These are phyloP conservation scores for Lasaia peninsularis DNA, from an alignment of 1,140 invertebrate genomes.

Conservation along the genomic window DNA sequence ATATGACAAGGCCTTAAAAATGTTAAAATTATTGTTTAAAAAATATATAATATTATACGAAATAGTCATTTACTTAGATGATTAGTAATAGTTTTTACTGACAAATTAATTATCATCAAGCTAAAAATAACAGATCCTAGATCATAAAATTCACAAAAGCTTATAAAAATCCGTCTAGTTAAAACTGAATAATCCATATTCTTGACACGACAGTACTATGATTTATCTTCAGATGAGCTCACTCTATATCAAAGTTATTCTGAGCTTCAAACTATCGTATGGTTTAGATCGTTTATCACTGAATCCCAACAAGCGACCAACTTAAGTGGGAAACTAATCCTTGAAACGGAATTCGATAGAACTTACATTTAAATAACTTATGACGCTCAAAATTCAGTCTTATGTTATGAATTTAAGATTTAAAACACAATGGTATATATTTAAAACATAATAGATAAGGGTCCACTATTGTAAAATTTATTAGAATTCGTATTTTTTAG, in stretches of 20 bases:
- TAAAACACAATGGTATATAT: not conserved
- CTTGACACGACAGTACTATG: not conserved
- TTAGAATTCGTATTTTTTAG: too few species aligned
- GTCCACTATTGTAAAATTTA: not conserved
- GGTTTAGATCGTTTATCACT: slow-evolving; percentile 24
- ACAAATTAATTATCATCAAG: too few species aligned
- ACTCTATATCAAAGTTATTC: not conserved
- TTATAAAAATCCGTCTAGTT: too few species aligned
- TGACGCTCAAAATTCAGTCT: not conserved
- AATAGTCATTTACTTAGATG: too few species aligned
- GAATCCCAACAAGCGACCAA: slow-evolving; percentile 25
- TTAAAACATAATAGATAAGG: not conserved
- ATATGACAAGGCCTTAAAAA: too few species aligned
- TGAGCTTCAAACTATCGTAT: slow-evolving; percentile 12
- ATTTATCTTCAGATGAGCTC: not conserved
- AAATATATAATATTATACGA: too few species aligned
- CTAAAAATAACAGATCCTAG: too few species aligned
- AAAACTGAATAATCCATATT: too few species aligned
- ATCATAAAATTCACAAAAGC: too few species aligned
- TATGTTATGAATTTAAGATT: not conserved
- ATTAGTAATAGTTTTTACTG: too few species aligned
- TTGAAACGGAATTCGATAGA: slow-evolving; percentile 18
- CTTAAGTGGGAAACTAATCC: slow-evolving; percentile 29
- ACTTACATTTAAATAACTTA: slow-evolving; percentile 21
- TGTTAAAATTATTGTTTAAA: too few species aligned